These are phyloP conservation scores for Vesta saturnalis DNA, from an alignment of 2,888 invertebrate species.

Conservation along the genomic window DNA sequence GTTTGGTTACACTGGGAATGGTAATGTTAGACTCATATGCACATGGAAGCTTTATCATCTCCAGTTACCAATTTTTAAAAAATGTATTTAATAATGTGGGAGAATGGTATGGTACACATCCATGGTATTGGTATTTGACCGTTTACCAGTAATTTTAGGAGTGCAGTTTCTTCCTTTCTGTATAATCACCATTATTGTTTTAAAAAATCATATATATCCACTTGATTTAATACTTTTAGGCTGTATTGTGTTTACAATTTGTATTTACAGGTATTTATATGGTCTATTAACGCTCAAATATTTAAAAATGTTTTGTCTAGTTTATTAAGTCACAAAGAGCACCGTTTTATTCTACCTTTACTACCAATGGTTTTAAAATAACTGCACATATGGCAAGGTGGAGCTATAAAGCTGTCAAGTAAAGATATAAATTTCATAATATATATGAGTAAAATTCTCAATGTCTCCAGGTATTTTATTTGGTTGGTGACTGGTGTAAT, in stretches of 20 bases:
- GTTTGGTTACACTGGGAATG: conserved; percentile 7
- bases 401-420: conserved; percentile 73
- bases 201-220: conserved; percentile 62
- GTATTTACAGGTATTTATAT: conserved; percentile 72
- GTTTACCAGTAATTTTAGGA: conserved; percentile 83
- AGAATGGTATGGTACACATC: conserved; percentile 86
- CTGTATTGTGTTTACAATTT: conserved; percentile 68
- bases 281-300: too few species aligned
- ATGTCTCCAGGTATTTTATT: conserved; percentile 63
- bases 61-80: conserved; percentile 86
- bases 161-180: conserved; percentile 74
- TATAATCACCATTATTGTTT: conserved; percentile 63
- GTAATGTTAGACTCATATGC: conserved; percentile 76
- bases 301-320: too few species aligned
- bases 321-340: conserved; percentile 90
- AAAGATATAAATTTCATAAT: conserved; percentile 50
- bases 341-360: conserved; percentile 88
- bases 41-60: conserved; percentile 77
- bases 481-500: conserved; percentile 62
- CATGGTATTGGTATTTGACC: conserved; percentile 90
- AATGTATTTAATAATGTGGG: conserved; percentile 81
- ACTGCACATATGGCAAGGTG: conserved; percentile 72
- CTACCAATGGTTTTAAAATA: conserved; percentile 78
- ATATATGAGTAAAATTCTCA: conserved; percentile 1
- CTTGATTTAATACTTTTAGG: conserved; percentile 67